Evolutionary conservation across 2,113 vertebrate genomes (phyloP), one percentile per base, ranked within the genome.

Genomic region (Sarotherodon lohbergeri): DNA sequence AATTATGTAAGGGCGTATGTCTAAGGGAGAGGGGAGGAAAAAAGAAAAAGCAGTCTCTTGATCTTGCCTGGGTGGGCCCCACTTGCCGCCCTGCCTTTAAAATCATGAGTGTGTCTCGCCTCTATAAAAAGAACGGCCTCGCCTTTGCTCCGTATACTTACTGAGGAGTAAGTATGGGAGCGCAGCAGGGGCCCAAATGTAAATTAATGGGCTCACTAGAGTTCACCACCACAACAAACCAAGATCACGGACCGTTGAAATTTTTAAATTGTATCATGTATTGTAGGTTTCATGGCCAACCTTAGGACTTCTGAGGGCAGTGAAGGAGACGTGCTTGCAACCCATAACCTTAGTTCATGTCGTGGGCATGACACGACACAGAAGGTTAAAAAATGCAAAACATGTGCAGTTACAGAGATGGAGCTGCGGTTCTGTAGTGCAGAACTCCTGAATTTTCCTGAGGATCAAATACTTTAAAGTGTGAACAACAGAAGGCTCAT

Each of bases 51-150:
- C 80, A 76, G 48, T 84, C 91, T 91, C 93, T 94, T 95, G 92
- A 95, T 95, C 89, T 96, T 61, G 56, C 86, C 71, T 95, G 95
- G 95, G 95, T 96, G 96, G 96, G 95, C 95, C 93, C 89, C 89
- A 81, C 57, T 86, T 86, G 76, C 88, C 4, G 90, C 86, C 79
- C 85, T 86, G 86, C 89, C 91, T 92, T 94, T 95, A 92, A 94
- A 95, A 95, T 95, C 93, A 92, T 29, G 43, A 94, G 86, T 85
- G 88, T 27, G 83, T 52, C 86, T 89, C 55, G 48, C 13, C 50
- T 86, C 94, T 96, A 96, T 95, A 96, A 95, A 96, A 95, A 96
- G 95, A 90, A 46, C 1, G 16, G 59, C 81, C 59, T 90, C 57
- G 82, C 78, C 73, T 80, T 86, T 24, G 22, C 89, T 90, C 93